Base-by-base conservation (phyloP, 1,140 invertebrate species). In the Drosophila suzukii region DNA sequence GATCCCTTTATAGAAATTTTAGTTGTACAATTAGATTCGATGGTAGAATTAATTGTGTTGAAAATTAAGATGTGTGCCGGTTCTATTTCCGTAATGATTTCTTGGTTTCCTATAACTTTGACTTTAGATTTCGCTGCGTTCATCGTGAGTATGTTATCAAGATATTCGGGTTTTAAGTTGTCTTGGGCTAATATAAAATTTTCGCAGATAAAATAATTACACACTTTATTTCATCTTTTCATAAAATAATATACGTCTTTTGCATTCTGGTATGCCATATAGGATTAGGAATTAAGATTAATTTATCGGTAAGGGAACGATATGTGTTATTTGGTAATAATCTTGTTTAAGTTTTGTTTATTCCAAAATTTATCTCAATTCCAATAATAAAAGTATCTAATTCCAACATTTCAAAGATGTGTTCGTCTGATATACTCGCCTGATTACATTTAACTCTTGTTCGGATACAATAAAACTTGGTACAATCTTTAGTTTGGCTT, bases 21-120 rank as follows among this genome's bases (percentile, higher is more conserved):
- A n/a, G 30, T 17, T 3, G 49, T 34, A 51, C 49, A 51, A 17
- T 51, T 51, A 4, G 50, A 51, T 51, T 34, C 27, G n/a, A 51
- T 51, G n/a, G n/a, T n/a, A n/a, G n/a, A n/a, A n/a, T n/a, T n/a
- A n/a, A n/a, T n/a, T n/a, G 49, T 51, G 10, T 51, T 51, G 15
- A 34, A 11, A 2, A 51, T 51, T 17, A 51, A 15, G 3, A 51
- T 32, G n/a, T 51, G 49, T 17, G 46, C 49, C 6, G 27, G 27
- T 34, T 51, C 50, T 34, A 51, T 17, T 17, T 51, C 49, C 1
- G 30, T 34, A 1, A 51, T 51, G 5, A 15, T 51, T 32, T 51
- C 30, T 46, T 46, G 17, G 4, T 12, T 46, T 13, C 20, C 11
- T 13, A 24, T 24, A 12, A 24, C 44, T 24, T 47, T 47, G 11